phyloP scores from a whole-genome alignment of 2,888 invertebrate species.

The Diaprepes abbreviatus region DNA sequence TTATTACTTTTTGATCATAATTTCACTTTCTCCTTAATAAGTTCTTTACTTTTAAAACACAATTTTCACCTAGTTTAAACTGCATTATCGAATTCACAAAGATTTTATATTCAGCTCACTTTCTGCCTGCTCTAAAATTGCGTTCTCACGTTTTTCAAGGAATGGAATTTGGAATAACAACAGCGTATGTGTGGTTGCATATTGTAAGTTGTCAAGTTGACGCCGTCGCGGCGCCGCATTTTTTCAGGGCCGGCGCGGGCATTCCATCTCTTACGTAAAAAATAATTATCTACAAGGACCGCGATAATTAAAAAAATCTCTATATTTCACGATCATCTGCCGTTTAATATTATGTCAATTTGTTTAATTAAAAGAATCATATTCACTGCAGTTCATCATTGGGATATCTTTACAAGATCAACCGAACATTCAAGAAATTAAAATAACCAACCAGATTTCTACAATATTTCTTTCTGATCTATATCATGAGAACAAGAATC shows the following conservation, averaged over 20 bases:
- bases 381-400: no score
- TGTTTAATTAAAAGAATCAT: no score
- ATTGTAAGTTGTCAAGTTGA: constrained; percentile 14
- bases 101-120: constrained; percentile 18
- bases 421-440: no score
- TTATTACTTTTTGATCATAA: constrained; percentile 35
- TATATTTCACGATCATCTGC: neutral
- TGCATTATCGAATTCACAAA: constrained; percentile 14
- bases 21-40: constrained; percentile 18
- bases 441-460: no score
- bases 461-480: no score
- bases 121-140: constrained; percentile 35
- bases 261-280: neutral
- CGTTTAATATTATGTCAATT: neutral
- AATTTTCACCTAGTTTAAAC: constrained; percentile 4
- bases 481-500: no score
- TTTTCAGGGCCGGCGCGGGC: constrained; percentile 37
- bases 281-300: neutral
- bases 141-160: constrained; percentile 47
- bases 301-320: neutral
- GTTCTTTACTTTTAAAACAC: neutral
- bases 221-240: constrained; percentile 41
- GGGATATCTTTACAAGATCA: no score
- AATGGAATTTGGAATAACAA: constrained; percentile 49
- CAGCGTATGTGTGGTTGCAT: constrained; percentile 40